Evolutionary conservation across 1,140 invertebrate species (phyloP).

Genomic region (Potamilus streckersoni): DNA sequence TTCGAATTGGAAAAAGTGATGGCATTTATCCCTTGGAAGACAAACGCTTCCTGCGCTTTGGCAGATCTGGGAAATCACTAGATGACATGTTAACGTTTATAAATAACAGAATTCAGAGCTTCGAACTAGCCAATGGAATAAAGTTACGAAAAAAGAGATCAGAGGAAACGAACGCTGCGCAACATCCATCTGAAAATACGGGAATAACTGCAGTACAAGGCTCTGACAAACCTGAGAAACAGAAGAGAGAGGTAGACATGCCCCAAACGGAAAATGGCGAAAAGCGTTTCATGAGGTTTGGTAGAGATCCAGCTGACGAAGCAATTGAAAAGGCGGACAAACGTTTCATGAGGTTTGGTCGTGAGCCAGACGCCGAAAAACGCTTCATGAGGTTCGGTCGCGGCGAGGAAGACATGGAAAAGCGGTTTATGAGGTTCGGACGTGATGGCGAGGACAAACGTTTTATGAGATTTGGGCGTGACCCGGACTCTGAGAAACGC

Average conservation of each 20-base stretch:
- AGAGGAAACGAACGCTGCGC: constrained; percentile 10
- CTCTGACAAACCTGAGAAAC: constrained; percentile 32
- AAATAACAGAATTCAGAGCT: constrained; percentile 28
- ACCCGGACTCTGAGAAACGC: constrained; percentile 33
- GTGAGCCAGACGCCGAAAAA: constrained; percentile 32
- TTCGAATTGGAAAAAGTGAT: constrained; percentile 38
- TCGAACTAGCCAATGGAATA: constrained; percentile 28
- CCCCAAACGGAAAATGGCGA: constrained; percentile 29
- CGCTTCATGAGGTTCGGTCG: constrained; percentile 54
- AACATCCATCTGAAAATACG: constrained; percentile 16
- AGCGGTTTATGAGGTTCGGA: constrained; percentile 54
- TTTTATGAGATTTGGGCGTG: constrained; percentile 49
- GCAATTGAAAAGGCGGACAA: constrained; percentile 38
- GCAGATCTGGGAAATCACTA: constrained; percentile 34
- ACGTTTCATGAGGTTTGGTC: constrained; percentile 57
- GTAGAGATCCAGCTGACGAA: constrained; percentile 25
- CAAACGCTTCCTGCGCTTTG: constrained; percentile 60
- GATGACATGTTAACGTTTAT: constrained; percentile 35
- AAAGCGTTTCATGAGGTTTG: constrained; percentile 56
- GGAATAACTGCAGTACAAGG: constrained; percentile 5
- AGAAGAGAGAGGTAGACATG: constrained; percentile 30
- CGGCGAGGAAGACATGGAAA: constrained; percentile 12
- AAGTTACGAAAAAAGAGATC: constrained; percentile 41
- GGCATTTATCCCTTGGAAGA: constrained; percentile 35
- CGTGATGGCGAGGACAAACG: constrained; percentile 33